Evolutionary conservation across 2,113 vertebrate genomes (phyloP).

Genomic region (Platichthys stellatus): DNA sequence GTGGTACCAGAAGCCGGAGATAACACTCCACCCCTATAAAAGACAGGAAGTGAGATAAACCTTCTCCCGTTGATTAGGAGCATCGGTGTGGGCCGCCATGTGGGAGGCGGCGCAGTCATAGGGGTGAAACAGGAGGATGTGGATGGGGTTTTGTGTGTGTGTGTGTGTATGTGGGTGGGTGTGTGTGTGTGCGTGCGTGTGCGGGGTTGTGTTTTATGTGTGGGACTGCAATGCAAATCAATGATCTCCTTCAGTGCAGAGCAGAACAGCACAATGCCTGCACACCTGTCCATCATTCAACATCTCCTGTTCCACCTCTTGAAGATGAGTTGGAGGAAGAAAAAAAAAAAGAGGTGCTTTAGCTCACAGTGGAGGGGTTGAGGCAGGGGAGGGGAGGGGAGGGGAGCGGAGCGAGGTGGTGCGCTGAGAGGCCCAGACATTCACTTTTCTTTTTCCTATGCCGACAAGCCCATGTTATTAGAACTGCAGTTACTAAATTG

Average conservation of each 20-base stretch:
- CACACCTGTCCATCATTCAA: conserved; percentile 82
- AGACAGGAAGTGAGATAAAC: conserved; percentile 76
- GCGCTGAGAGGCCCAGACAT: conserved; percentile 63
- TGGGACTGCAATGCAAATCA: conserved; percentile 77
- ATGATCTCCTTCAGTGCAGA: conserved; percentile 77
- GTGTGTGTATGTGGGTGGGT: background rate
- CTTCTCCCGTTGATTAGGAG: conserved; percentile 65
- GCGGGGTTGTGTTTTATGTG: conserved; percentile 61
- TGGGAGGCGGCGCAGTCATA: conserved; percentile 69
- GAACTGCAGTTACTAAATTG: conserved; percentile 68
- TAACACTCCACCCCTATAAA: conserved; percentile 68
- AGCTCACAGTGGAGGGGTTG: conserved; percentile 67
- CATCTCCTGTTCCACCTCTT: conserved; percentile 75
- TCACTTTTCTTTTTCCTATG: conserved; percentile 67
- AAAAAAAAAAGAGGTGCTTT: conserved; percentile 63
- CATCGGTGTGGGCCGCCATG: conserved; percentile 51
- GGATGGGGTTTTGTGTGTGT: conserved; percentile 15
- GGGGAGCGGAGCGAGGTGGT: conserved; percentile 22
- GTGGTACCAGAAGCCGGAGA: conserved; percentile 53
- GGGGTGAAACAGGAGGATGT: conserved; percentile 70
- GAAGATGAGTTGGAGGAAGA: conserved; percentile 46
- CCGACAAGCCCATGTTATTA: conserved; percentile 68
- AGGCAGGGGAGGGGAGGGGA: conserved; percentile 11
- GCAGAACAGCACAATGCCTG: conserved; percentile 74
- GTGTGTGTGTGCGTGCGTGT: conserved; percentile 6